Base-by-base conservation (phyloP, 2,113 vertebrate species). In the Cottus gobio region DNA sequence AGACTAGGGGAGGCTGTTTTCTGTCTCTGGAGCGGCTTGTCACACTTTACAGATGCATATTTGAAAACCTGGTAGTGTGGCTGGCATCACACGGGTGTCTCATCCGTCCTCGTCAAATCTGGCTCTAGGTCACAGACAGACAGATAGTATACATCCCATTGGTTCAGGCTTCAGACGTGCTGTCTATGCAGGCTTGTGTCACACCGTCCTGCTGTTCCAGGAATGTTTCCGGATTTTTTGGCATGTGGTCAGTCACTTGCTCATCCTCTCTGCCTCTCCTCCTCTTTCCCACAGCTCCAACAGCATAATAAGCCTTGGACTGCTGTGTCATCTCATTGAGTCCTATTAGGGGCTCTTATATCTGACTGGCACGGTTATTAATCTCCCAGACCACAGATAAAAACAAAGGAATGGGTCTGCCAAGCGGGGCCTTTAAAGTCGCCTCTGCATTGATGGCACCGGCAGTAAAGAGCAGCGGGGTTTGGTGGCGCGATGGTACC, bases 311-410 rank as follows among this genome's bases (percentile, higher is more conserved):
- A 82, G 68, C 56, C 79, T 74, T 73, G 39, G 60, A 78, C 88
- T 90, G 85, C 87, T 78, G 74, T 85, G 79, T 85, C 77, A 86
- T 85, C 85, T 81, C 71, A 71, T 75, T 54, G 70, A 89, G 89
- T 85, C 78, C 81, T 87, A 88, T 92, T 91, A 91, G 79, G 74
- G 83, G 31, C 86, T 88, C 84, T 87, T 88, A 86, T 61, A 81
- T 90, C 80, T 65, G 79, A 87, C 77, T 91, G 85, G 82, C 89
- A 85, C 79, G 89, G 83, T 86, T 85, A 91, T 79, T 79, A 77
- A 79, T 79, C 76, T 86, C 71, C 77, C 64, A 71, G 64, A 87
- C 82, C 80, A 68, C 79, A 76, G 72, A 60, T 72, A 71, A 86
- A 86, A 83, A 79, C 68, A 60, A 50, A 83, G 75, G 34, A 77